Evolutionary conservation across 2,888 invertebrate species (phyloP), one percentile per base, ranked within the genome.

Genomic region (Eilema griseolum): DNA sequence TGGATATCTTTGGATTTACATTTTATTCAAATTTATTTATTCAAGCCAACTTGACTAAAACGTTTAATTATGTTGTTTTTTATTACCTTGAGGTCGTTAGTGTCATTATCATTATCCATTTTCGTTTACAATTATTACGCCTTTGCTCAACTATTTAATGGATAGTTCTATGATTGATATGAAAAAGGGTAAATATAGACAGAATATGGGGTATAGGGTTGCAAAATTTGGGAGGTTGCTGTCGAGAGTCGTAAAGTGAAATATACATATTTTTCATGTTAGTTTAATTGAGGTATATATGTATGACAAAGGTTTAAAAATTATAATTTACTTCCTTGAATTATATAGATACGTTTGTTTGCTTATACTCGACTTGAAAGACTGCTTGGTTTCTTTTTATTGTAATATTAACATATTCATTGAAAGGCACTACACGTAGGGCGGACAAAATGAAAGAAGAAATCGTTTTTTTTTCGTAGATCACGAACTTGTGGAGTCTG

Each of bases 401-500:
- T 46, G 46, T 46, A 7, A 7, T 46, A 46, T 46, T 52, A n/a
- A n/a, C n/a, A 52, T 52, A n/a, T 52, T 52, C n/a, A 52, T 1
- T n/a, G 52, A 1, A 52, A 52, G 20, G 1, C 52, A 46, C 46
- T 16, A 7, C 1, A 52, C n/a, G 52, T 4, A 20, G 5, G 10
- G 2, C 10, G 8, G 3, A 41, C 41, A 52, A n/a, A 52, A 52
- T 0, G 8, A n/a, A n/a, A 52, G 2, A n/a, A 46, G 14, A 46
- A 46, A 20, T 46, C 52, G 52, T 46, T 10, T 2, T 33, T 16
- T 63, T 26, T 23, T 77, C 76, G 26, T 71, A 98, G 99, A 98
- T 93, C 98, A 98, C 89, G 98, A 98, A 89, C 93, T 99, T 69
- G 98, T 99, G 64, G 99, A 99, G 92, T 98, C 98, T 0, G 99